These are phyloP conservation scores for Lypha dubia DNA, from an alignment of 2,888 invertebrate genomes.

Conservation along the genomic window DNA sequence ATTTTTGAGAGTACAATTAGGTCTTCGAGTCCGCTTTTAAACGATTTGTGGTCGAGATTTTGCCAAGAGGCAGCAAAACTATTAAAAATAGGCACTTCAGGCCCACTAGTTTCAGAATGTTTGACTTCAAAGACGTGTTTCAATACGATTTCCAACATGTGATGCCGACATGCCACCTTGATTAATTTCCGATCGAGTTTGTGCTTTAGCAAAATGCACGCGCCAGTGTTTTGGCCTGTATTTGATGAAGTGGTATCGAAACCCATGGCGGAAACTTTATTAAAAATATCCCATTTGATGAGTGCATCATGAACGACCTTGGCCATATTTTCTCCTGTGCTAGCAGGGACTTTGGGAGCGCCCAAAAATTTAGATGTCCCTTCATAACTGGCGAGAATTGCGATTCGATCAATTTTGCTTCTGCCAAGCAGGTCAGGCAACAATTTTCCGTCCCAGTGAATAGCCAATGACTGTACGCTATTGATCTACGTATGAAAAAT, in stretches of 20 bases:
- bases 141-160: constrained; percentile 41
- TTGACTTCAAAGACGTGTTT: constrained; percentile 40
- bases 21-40: constrained; percentile 2
- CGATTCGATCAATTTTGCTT: not conserved
- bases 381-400: too few relatives aligned
- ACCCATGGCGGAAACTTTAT: constrained; percentile 15
- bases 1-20: not conserved
- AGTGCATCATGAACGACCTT: constrained; percentile 20
- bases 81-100: constrained; percentile 20
- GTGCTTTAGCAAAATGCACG: not conserved
- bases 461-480: not conserved
- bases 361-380: not conserved
- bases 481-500: not conserved
- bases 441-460: not conserved
- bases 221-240: constrained; percentile 7
- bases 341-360: constrained; percentile 25
- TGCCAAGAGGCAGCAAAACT: not conserved
- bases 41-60: not conserved
- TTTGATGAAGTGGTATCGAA: constrained; percentile 34
- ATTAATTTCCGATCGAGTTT: constrained; percentile 37
- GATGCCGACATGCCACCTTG: constrained; percentile 35
- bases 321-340: constrained; percentile 32
- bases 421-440: not conserved
- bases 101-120: constrained; percentile 14
- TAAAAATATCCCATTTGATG: constrained; percentile 22